Conservation (phyloP, 2,888 invertebrate genomes). For the Myathropa florea region DNA sequence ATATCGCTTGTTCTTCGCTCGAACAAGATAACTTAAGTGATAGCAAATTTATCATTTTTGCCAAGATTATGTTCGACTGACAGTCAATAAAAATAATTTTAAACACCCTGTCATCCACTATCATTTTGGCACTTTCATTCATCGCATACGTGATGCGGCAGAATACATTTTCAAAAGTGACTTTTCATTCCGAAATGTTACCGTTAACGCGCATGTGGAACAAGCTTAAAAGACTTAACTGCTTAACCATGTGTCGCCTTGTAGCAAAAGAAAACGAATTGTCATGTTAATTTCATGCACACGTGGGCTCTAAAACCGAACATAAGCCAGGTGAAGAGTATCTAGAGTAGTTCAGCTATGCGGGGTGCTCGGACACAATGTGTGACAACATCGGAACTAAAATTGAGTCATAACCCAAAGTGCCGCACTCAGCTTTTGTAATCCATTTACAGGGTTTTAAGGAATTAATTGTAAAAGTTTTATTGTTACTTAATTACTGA, state of each 20-base stretch:
- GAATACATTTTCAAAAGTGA: background rate
- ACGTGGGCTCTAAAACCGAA: background rate
- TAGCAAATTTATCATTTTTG: too few relatives aligned
- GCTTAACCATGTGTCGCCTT: background rate
- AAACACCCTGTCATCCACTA: background rate
- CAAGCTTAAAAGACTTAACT: background rate
- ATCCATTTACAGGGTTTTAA: background rate
- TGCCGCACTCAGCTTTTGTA: background rate
- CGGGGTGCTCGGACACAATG: background rate
- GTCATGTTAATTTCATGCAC: conserved; percentile 4
- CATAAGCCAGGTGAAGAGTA: background rate
- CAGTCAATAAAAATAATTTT: background rate
- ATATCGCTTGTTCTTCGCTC: too few relatives aligned
- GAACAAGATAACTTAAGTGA: too few relatives aligned
- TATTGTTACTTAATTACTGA: background rate
- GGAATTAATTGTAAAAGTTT: background rate
- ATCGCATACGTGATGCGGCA: too few relatives aligned
- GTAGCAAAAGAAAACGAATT: background rate
- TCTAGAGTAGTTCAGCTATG: background rate
- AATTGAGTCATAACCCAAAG: background rate
- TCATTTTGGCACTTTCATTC: too few relatives aligned
- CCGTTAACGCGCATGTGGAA: background rate
- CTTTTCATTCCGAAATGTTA: background rate
- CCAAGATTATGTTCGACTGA: too few relatives aligned
- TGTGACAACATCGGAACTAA: background rate